phyloP scores from a whole-genome alignment of 2,888 invertebrate genomes.

The Eretmocerus hayati region DNA sequence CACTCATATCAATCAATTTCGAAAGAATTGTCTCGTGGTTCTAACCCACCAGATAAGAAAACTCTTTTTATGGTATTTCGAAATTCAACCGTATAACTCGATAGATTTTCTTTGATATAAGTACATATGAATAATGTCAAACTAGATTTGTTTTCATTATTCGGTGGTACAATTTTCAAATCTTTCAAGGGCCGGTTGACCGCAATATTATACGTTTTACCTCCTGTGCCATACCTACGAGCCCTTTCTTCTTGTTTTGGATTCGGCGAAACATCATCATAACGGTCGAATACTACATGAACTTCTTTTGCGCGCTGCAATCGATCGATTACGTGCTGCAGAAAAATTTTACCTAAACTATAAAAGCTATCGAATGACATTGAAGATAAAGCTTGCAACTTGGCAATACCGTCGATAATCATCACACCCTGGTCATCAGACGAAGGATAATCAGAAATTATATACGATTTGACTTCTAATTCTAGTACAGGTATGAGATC shows the following conservation, averaged over 20 bases:
- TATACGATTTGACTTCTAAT: neutral
- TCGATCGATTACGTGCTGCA: neutral
- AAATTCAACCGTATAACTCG: neutral
- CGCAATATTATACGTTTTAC: neutral
- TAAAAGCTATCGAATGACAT: neutral
- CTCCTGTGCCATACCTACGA: neutral
- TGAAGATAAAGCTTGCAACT: neutral
- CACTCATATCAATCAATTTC: neutral
- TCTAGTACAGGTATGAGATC: constrained; percentile 3
- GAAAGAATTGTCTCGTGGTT: neutral
- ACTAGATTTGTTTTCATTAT: constrained; percentile 3
- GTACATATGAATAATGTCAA: neutral
- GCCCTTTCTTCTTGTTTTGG: constrained; percentile 3
- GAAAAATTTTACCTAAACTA: neutral
- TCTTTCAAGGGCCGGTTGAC: neutral
- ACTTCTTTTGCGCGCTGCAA: neutral
- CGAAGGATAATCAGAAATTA: neutral
- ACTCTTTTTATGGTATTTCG: neutral
- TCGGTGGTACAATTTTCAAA: constrained; percentile 1
- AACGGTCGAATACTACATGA: constrained; percentile 4
- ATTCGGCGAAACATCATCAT: constrained; percentile 1
- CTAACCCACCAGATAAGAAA: neutral
- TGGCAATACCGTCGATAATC: constrained; percentile 3
- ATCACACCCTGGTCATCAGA: neutral
- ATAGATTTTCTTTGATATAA: constrained; percentile 2